A percentile compares a stretch with the other conserved stretches of the same genome.
phyloP scores from a whole-genome alignment of 1,140 invertebrate species.

The Theocolax elegans region DNA sequence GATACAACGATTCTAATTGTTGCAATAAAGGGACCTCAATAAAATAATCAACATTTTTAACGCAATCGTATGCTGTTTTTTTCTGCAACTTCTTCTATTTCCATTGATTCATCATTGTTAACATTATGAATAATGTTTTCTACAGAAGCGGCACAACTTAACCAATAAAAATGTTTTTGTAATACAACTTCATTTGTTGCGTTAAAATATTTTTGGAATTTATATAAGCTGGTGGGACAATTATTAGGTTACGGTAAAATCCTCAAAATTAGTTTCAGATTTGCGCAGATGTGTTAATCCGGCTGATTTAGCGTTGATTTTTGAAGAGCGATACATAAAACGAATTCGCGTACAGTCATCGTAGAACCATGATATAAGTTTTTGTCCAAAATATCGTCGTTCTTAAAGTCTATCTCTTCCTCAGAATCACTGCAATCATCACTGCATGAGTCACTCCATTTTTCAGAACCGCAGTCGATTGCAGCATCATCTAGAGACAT shows the following conservation, averaged over 20 bases:
- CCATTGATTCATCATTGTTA: too few species aligned
- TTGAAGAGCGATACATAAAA: not conserved
- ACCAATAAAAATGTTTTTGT: too few species aligned
- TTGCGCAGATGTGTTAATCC: not conserved
- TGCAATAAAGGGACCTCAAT: not conserved
- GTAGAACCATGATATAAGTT: not conserved
- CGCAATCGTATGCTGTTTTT: not conserved
- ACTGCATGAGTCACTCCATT: too few species aligned
- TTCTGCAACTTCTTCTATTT: not conserved
- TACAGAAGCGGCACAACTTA: too few species aligned
- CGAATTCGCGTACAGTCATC: not conserved
- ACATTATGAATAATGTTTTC: not conserved
- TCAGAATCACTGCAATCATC: not conserved
- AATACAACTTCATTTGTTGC: not conserved
- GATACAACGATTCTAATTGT: too few species aligned
- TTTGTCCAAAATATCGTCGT: not conserved
- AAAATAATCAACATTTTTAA: not conserved
- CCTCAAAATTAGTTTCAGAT: not conserved
- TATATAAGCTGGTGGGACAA: not conserved
- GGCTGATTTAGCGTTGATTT: not conserved
- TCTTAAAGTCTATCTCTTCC: not conserved
- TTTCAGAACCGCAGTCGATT: too few species aligned
- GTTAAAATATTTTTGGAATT: not conserved
- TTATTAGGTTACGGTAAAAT: not conserved
- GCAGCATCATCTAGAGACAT: too few species aligned